Conservation (phyloP, 1,140 invertebrate genomes). For the Cecropterus lyciades region DNA sequence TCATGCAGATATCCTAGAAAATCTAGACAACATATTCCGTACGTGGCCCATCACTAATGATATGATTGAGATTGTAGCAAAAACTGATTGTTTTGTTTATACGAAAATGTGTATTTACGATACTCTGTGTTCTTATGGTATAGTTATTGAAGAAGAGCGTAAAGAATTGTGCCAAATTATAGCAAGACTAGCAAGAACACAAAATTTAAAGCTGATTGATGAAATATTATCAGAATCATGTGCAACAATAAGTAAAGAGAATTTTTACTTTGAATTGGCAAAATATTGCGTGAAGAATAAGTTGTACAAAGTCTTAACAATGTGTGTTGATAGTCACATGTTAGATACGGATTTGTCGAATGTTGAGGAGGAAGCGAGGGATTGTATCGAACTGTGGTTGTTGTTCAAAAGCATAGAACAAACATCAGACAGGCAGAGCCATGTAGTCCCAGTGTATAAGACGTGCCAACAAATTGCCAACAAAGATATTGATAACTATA, state of each 20-base stretch:
- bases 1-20: slow-evolving; percentile 62
- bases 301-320: slow-evolving; percentile 79
- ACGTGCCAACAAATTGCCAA: slow-evolving; percentile 79
- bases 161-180: slow-evolving; percentile 83
- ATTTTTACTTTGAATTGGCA: slow-evolving; percentile 84
- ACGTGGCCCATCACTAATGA: slow-evolving; percentile 84
- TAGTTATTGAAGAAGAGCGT: slow-evolving; percentile 82
- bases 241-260: slow-evolving; percentile 82
- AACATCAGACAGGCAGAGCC: slow-evolving; percentile 74
- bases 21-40: slow-evolving; percentile 80
- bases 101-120: slow-evolving; percentile 84
- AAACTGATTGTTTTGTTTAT: slow-evolving; percentile 78
- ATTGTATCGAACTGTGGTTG: slow-evolving; percentile 80
- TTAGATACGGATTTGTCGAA: slow-evolving; percentile 68
- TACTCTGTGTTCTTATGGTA: slow-evolving; percentile 84
- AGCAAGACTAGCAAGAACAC: slow-evolving; percentile 79
- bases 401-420: slow-evolving; percentile 80
- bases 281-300: slow-evolving; percentile 84
- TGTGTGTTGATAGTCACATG: slow-evolving; percentile 77
- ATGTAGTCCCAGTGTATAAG: slow-evolving; percentile 78
- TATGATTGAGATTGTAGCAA: slow-evolving; percentile 84
- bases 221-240: slow-evolving; percentile 82
- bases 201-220: slow-evolving; percentile 83
- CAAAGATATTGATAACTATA: slow-evolving; percentile 71
- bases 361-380: slow-evolving; percentile 68